Evolutionary conservation across 2,113 vertebrate species (phyloP), one percentile per base, ranked within the genome.

Genomic region (Neofelis nebulosa): DNA sequence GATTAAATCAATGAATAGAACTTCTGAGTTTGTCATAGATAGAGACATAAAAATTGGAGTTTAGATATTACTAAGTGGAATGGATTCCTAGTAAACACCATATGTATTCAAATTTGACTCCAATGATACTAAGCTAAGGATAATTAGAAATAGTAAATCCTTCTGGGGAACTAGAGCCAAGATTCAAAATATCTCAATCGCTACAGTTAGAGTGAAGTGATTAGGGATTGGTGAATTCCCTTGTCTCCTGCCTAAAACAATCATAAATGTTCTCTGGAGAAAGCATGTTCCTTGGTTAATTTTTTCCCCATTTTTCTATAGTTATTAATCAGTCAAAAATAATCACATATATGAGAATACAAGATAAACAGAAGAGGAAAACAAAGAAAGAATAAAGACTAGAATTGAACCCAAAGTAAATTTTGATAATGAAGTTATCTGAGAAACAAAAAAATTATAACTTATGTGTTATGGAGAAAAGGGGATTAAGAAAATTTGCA

Each of bases 1-100:
- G 12, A 21, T 3, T 50, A 50, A 65, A 25, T n/a, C 2, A 6
- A 0, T 3, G 10, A 48, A 16, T 27, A 25, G 18, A 76, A 8
- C 0, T 18, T 74, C 27, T 69, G 18, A 61, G 15, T 5, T 0
- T 36, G 2, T 55, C 16, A 57, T 55, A 52, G 18, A 5, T 45
- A 76, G 36, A 69, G 23, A 89, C 45, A 61, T 38, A 78, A 68
- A 57, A n/a, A 23, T 31, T 50, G 33, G 48, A 68, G 13, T 45
- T 68, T 61, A 48, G 48, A 31, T 79, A 36, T 61, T 68, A 18
- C 29, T n/a, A 57, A 52, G 16, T 25, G 68, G 57, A 84, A 19
- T 45, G 4, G 8, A 33, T 52, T 48, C 36, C 6, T 68, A 45
- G n/a, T 21, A 79, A 85, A 36, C 23, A 61, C 14, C 16, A 33